These are phyloP conservation scores for Oreochromis spilurus DNA, from an alignment of 2,113 vertebrate species.

Conservation along the genomic window DNA sequence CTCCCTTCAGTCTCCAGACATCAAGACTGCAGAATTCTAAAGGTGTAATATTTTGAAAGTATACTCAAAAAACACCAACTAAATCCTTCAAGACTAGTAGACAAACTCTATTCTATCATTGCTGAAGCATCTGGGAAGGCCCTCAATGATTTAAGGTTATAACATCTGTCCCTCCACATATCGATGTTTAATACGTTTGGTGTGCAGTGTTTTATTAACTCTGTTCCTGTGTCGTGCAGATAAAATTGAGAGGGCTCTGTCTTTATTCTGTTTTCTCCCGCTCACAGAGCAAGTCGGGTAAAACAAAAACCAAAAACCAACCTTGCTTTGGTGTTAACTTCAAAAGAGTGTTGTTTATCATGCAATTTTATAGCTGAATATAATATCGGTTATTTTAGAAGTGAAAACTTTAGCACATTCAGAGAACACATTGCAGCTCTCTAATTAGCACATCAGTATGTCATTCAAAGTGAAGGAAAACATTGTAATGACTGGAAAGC, in stretches of 20 bases:
- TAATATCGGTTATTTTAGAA: conserved; percentile 20
- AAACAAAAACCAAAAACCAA: not conserved
- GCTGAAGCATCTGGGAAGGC: not conserved
- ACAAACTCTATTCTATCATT: not conserved
- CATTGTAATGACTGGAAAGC: conserved; percentile 11
- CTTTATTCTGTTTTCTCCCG: conserved; percentile 35
- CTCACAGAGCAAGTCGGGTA: not conserved
- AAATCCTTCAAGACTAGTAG: not conserved
- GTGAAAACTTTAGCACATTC: conserved; percentile 33
- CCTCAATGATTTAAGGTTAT: conserved; percentile 4
- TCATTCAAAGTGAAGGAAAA: conserved; percentile 30
- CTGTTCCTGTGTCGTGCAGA: not conserved
- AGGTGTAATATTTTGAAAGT: not conserved
- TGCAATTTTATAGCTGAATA: conserved; percentile 10
- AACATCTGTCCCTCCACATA: not conserved
- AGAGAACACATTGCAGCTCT: not conserved
- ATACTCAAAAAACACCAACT: not conserved
- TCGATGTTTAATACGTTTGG: conserved; percentile 34
- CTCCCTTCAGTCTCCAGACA: not conserved
- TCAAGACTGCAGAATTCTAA: not conserved
- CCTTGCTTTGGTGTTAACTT: conserved; percentile 34
- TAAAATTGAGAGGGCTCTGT: not conserved
- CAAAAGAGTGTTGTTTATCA: conserved; percentile 50
- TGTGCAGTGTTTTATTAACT: conserved; percentile 49
- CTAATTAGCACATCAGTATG: conserved; percentile 58